Evolutionary conservation across 2,797 vertebrate genomes (phyloP).

Genomic region (Phaenicophaeus curvirostris): DNA sequence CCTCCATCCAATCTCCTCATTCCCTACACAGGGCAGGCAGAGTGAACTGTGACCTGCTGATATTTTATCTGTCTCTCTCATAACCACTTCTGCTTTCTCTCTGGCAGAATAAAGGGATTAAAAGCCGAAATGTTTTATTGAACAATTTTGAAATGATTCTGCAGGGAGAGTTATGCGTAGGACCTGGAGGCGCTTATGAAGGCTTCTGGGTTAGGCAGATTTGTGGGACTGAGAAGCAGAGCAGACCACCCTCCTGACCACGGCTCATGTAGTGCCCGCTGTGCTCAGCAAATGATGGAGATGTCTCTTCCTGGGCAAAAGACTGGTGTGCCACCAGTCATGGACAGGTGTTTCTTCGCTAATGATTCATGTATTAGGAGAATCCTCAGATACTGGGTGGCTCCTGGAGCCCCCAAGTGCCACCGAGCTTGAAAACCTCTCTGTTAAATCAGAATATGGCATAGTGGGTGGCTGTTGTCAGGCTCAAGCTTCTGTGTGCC

Average conservation of each 20-base stretch:
- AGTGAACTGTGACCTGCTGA: background rate
- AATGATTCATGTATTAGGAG: background rate
- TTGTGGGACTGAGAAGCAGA: background rate
- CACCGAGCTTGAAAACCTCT: rapidly evolving
- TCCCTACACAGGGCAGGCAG: background rate
- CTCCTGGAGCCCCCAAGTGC: background rate
- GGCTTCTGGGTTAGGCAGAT: background rate
- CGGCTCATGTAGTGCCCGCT: rapidly evolving
- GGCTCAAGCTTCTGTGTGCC: background rate
- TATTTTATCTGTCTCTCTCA: background rate
- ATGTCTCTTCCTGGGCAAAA: background rate
- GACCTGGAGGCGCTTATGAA: background rate
- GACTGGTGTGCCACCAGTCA: rapidly evolving
- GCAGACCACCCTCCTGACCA: background rate
- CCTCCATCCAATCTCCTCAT: background rate
- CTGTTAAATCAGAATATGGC: background rate
- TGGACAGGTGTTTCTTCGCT: background rate
- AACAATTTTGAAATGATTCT: background rate
- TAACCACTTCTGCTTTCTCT: background rate
- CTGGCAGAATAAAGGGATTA: background rate
- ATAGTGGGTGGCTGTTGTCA: background rate
- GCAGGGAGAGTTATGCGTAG: rapidly evolving
- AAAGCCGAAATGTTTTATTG: background rate
- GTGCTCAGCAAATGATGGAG: background rate
- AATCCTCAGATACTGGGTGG: background rate